Base-by-base conservation (phyloP, 2,797 vertebrate species). In the Enteromius radiatus region DNA sequence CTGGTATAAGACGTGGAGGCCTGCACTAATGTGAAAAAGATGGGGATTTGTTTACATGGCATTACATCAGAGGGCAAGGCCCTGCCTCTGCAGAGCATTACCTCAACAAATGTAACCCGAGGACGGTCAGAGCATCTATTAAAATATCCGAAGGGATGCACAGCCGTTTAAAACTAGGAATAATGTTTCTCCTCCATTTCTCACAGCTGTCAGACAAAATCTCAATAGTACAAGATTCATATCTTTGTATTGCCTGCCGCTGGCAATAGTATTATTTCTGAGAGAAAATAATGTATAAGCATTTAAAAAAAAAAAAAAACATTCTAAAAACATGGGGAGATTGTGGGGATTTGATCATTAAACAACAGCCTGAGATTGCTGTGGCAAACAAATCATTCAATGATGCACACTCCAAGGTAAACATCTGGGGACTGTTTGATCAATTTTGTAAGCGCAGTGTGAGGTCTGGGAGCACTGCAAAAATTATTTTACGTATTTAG, bases 61-160 rank as follows among this genome's bases (percentile, higher is more conserved):
- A 84, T 84, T 70, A 86, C 82, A 84, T 84, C 83, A 85, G 82
- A 75, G 81, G 63, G 47, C 47, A 82, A 41, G 36, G 54, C 17
- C 74, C 38, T 33, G 52, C 81, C 84, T 65, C 82, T 56, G 71
- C 4, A 80, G 67, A 81, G 12, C 56, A 76, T 89, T 86, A 89
- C 78, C 74, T 90, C 82, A 89, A 86, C 78, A 69, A 47, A 79
- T n/a, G 76, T 61, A 86, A 43, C 14, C 31, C 15, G 41, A 84
- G 56, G 81, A 56, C 8, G 14, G 63, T 80, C 19, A 70, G 47
- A 45, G 45, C 61, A 68, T 78, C 67, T 79, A 26, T 68, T 78
- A 19, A 69, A 76, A 47, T 64, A 63, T 43, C 33, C 15, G 3
- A 28, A 49, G 65, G 52, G 49, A 71, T 71, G 47, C 31, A 41